phyloP scores from a whole-genome alignment of 1,140 invertebrate genomes.

The Tribolium castaneum region DNA sequence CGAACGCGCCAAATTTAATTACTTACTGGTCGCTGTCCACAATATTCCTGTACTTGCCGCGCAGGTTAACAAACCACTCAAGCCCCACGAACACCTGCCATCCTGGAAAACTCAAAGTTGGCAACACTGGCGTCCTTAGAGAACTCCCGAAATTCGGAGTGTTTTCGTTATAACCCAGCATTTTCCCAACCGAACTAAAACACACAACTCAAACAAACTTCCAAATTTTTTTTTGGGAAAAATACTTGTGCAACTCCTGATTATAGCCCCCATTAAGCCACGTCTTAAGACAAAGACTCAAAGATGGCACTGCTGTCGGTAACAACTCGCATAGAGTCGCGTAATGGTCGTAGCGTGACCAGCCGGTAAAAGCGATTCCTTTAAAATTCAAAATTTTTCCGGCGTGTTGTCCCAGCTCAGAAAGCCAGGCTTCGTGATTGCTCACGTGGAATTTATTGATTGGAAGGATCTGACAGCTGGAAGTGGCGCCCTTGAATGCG shows the following conservation, averaged over 20 bases:
- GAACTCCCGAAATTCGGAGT: conserved; percentile 52
- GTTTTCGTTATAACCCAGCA: conserved; percentile 67
- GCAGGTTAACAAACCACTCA: conserved; percentile 70
- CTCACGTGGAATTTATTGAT: conserved; percentile 72
- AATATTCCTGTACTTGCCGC: conserved; percentile 67
- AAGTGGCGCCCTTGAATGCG: conserved; percentile 86
- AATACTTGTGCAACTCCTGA: conserved; percentile 65
- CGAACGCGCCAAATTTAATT: no score
- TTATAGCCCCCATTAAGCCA: conserved; percentile 68
- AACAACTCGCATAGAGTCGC: conserved; percentile 89
- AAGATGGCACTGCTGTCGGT: conserved; percentile 78
- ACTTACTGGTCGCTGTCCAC: conserved; percentile 74
- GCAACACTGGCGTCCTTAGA: conserved; percentile 65
- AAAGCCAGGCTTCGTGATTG: conserved; percentile 77
- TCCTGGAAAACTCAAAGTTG: conserved; percentile 71
- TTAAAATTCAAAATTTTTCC: conserved; percentile 68
- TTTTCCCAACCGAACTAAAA: conserved; percentile 63
- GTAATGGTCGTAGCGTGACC: conserved; percentile 91
- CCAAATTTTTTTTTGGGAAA: neutral
- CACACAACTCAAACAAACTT: neutral
- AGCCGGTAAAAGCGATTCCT: conserved; percentile 77
- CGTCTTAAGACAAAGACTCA: conserved; percentile 71
- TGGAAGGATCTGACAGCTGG: conserved; percentile 65
- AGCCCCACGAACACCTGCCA: conserved; percentile 70
- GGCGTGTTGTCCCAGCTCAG: conserved; percentile 67